Evolutionary conservation across 2,888 invertebrate species (phyloP), one percentile per base, ranked within the genome.

Genomic region (Elaeidobius kamerunicus): DNA sequence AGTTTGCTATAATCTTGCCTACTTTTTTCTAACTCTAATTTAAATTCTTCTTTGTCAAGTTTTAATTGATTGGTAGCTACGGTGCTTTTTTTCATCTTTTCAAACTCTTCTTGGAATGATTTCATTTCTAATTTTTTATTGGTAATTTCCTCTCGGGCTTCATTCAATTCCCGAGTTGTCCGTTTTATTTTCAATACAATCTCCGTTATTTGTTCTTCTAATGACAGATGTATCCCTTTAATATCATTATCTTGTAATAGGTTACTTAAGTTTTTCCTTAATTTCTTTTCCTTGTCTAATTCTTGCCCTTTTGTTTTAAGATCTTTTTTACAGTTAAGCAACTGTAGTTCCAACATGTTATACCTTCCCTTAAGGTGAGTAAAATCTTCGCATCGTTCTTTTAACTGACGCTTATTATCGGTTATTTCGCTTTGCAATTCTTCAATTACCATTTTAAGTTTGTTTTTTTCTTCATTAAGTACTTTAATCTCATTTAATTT

Each of bases 371-470:
- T 15, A n/a, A 48, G 12, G 15, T 36, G 23, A 20, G 27, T 16
- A 35, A 36, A 2, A 20, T 38, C 46, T 36, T 46, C 38, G 14
- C 20, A 34, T n/a, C 27, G 46, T 15, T 12, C 36, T 17, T 48
- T 32, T 23, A 34, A 20, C n/a, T 40, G 20, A 17, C 23, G 34
- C 12, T 48, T 48, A 9, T 18, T 28, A 11, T 46, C 38, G 4
- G 17, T 7, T 35, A 16, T 3, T 3, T 4, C 4, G 3, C 30
- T 7, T 11, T 30, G n/a, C 11, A 32, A 20, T 11, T 47, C 39
- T 17, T 39, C 16, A 2, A 20, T 14, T 12, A 16, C 7, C 11
- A 16, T 14, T 30, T 47, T 11, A 14, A 47, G 15, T 47, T 47
- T 30, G 6, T 17, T 15, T 35, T n/a, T 45, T 17, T 35, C 23